Evolutionary conservation across 2,888 invertebrate genomes (phyloP), one percentile per base, ranked within the genome.

Genomic region (Achlya flavicornis): DNA sequence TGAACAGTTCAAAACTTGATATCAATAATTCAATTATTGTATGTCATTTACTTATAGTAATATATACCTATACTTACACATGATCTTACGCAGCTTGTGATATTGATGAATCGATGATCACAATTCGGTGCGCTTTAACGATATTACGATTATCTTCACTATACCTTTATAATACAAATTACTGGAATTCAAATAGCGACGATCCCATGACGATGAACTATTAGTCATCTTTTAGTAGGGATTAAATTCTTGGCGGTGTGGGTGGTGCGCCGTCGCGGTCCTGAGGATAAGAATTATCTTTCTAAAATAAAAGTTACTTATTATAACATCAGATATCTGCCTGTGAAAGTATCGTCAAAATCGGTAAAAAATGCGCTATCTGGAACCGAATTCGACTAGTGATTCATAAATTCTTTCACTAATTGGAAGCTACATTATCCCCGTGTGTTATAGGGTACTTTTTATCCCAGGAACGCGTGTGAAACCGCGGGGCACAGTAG

Each of bases 211-310:
- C 64, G 65, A 71, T 72, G 66, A 66, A 68, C 65, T 62, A 66
- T 38, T 19, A 64, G 46, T 43, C 64, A 64, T 65, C 60, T 62
- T 48, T 58, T 59, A 58, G 58, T 12, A 16, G 61, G 67, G 61
- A 69, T 88, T 93, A 93, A 81, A 84, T 89, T 84, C 92, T 87
- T 65, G 93, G 93, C 6, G 93, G 93, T 43, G 92, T 90, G 1
- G 93, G 93, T 3, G 93, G 93, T 35, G 93, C 91, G 48, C 92
- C 93, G 67, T 93, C 93, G 66, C 86, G 90, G 68, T 93, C 93
- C 93, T 93, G 83, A 19, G 74, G 75, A 67, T 63, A 71, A 70
- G 63, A 62, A n/a, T n/a, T n/a, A n/a, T n/a, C n/a, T n/a, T n/a
- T 43, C 12, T 26, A 26, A 26, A 26, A 26, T 26, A 26, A 26